Evolutionary conservation across 2,888 invertebrate species (phyloP).

Genomic region (Pharmacophagus antenor): DNA sequence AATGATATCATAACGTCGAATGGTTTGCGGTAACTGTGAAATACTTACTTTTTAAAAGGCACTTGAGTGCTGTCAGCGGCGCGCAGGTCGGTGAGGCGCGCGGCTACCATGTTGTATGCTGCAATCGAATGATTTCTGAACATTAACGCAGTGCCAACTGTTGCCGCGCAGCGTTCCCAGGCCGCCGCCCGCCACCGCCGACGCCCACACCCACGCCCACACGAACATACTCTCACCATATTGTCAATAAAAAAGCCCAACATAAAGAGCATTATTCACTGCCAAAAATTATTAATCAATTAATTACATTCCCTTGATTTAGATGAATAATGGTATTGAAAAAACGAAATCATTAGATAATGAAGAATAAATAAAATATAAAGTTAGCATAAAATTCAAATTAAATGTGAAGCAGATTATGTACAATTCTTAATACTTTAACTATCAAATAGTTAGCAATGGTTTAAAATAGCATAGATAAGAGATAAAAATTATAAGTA

Average conservation of each 20-base stretch:
- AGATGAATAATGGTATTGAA: conserved; percentile 5
- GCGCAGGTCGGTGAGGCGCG: conserved; percentile 95
- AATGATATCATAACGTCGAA: background rate
- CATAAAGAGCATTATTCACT: conserved; percentile 36
- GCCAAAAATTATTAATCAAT: conserved; percentile 6
- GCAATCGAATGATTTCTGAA: conserved; percentile 87
- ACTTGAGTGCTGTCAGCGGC: conserved; percentile 97
- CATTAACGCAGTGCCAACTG: conserved; percentile 70
- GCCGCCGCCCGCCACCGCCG: conserved; percentile 44
- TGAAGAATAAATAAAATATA: background rate
- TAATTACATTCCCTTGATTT: conserved; percentile 6
- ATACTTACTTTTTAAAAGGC: conserved; percentile 98
- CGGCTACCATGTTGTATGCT: conserved; percentile 99
- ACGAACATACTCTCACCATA: conserved; percentile 70
- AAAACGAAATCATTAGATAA: background rate
- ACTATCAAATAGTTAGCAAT: too few species aligned
- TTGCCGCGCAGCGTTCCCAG: conserved; percentile 34
- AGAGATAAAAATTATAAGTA: background rate
- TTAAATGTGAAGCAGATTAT: background rate
- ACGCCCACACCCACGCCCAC: conserved; percentile 42
- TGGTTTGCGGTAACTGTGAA: background rate
- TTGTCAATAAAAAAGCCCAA: conserved; percentile 70
- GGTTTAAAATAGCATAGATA: too few species aligned
- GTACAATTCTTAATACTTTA: background rate
- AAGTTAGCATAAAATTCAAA: background rate